phyloP scores from a whole-genome alignment of 30 jellyfish, hydroid and myxozoan genomes.

The Aurelia aurita region DNA sequence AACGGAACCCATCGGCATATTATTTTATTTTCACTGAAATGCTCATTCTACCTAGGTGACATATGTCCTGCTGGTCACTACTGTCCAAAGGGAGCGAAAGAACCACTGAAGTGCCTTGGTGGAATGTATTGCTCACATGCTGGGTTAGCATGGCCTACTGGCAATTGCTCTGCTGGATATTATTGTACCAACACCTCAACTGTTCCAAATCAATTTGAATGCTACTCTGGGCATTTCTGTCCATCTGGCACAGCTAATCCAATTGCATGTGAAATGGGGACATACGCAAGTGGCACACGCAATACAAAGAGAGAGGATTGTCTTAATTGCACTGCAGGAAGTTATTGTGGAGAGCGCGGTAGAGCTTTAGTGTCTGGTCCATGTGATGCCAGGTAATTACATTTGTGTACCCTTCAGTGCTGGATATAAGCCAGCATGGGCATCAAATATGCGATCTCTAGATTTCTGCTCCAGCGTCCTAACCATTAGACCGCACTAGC shows the following conservation, averaged over 20 bases:
- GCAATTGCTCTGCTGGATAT: slow-evolving; percentile 91
- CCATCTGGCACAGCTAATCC: slow-evolving; percentile 83
- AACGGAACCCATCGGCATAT: too few species aligned
- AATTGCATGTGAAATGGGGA: slow-evolving; percentile 77
- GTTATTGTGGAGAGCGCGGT: slow-evolving; percentile 74
- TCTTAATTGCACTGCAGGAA: slow-evolving; percentile 82
- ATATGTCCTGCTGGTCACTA: slow-evolving; percentile 83
- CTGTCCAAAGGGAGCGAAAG: slow-evolving; percentile 75
- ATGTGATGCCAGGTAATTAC: slow-evolving; percentile 34
- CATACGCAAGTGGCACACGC: slow-evolving; percentile 75
- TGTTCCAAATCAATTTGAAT: slow-evolving; percentile 72
- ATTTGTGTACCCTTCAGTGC: too few species aligned
- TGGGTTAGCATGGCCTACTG: slow-evolving; percentile 84
- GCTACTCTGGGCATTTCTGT: slow-evolving; percentile 91
- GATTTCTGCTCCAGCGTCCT: too few species aligned
- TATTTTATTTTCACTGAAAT: background rate
- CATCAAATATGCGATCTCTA: too few species aligned
- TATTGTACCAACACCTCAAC: slow-evolving; percentile 84
- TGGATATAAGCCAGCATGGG: too few species aligned
- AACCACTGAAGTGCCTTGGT: slow-evolving; percentile 78
- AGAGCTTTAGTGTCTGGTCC: slow-evolving; percentile 53
- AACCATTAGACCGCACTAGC: too few species aligned
- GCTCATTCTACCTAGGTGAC: slow-evolving; percentile 59
- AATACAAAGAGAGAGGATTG: slow-evolving; percentile 72
- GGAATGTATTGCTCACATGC: slow-evolving; percentile 91